Percentiles rank a stretch among this genome's conserved stretches.
Conservation (phyloP, 2,888 invertebrate species). For the Rhabditoides inermis region DNA sequence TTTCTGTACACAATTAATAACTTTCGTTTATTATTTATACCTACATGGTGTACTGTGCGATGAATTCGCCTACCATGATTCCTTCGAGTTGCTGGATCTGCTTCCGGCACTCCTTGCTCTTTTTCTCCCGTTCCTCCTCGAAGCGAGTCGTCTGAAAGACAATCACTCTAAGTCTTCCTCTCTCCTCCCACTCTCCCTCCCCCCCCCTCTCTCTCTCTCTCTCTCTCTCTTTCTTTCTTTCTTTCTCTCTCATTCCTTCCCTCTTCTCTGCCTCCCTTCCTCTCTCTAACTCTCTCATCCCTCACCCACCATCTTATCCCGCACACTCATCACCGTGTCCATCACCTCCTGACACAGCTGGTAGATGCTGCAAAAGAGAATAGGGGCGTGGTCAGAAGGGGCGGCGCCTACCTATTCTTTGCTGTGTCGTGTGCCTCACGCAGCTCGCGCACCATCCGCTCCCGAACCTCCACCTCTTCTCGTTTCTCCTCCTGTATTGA, state of each 20-base stretch:
- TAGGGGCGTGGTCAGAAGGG: background rate
- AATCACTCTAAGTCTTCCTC: no score
- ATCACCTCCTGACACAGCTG: slow-evolving; percentile 65
- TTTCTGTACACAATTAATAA: no score
- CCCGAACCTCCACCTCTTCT: slow-evolving; percentile 65
- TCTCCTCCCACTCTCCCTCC: no score
- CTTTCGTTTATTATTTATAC: no score
- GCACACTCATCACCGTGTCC: slow-evolving; percentile 62
- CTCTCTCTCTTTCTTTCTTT: no score
- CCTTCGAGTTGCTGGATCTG: slow-evolving; percentile 26
- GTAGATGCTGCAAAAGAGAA: slow-evolving; percentile 64
- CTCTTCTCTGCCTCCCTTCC: no score
- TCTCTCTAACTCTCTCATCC: no score
- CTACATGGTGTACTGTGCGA: no score
- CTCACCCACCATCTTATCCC: no score
- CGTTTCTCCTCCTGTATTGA: slow-evolving; percentile 62
- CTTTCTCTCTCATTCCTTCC: slow-evolving; percentile 61
- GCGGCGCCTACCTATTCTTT: slow-evolving; percentile 10
- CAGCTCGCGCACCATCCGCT: slow-evolving; percentile 65
- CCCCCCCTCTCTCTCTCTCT: no score
- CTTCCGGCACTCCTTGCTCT: slow-evolving; percentile 22
- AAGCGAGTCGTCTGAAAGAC: no score
- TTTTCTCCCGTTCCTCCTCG: slow-evolving; percentile 61
- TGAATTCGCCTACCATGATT: slow-evolving; percentile 28
- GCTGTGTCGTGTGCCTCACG: slow-evolving; percentile 61